Conservation (phyloP, 1,140 invertebrate genomes). For the Euura saliciscinereae region DNA sequence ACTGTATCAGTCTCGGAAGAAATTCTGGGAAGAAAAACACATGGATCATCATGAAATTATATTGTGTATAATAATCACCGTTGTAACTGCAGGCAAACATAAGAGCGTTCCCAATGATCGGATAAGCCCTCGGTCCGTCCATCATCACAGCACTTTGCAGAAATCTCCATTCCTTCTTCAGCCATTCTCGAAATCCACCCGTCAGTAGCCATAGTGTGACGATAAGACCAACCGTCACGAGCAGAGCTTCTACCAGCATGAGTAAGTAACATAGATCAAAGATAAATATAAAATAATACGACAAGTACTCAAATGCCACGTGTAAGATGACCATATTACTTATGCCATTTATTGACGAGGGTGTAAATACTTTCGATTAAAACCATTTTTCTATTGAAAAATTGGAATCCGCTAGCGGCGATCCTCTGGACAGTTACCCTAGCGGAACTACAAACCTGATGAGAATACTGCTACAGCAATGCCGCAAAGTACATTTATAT, state of each 20-base stretch:
- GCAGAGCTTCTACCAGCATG: not conserved
- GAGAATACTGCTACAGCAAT: too few species aligned
- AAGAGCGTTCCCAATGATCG: conserved; percentile 54
- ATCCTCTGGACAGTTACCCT: too few species aligned
- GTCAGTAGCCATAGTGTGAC: not conserved
- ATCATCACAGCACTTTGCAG: conserved; percentile 34
- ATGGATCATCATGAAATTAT: not conserved
- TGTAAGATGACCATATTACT: too few species aligned
- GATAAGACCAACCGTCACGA: not conserved
- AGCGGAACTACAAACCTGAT: too few species aligned
- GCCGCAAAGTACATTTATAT: too few species aligned
- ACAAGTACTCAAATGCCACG: too few species aligned
- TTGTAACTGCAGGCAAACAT: conserved; percentile 31
- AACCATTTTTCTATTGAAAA: too few species aligned
- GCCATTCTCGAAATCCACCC: not conserved
- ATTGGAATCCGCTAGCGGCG: too few species aligned
- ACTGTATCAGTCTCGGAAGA: not conserved
- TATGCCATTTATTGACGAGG: too few species aligned
- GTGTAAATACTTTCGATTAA: too few species aligned
- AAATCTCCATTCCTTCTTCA: not conserved
- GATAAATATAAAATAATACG: too few species aligned
- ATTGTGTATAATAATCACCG: conserved; percentile 20
- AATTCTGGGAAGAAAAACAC: not conserved
- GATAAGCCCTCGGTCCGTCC: conserved; percentile 51
- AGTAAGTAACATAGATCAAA: too few species aligned